Base-by-base conservation (phyloP, 2,888 invertebrate species). In the Ommatoiulus sabulosus region DNA sequence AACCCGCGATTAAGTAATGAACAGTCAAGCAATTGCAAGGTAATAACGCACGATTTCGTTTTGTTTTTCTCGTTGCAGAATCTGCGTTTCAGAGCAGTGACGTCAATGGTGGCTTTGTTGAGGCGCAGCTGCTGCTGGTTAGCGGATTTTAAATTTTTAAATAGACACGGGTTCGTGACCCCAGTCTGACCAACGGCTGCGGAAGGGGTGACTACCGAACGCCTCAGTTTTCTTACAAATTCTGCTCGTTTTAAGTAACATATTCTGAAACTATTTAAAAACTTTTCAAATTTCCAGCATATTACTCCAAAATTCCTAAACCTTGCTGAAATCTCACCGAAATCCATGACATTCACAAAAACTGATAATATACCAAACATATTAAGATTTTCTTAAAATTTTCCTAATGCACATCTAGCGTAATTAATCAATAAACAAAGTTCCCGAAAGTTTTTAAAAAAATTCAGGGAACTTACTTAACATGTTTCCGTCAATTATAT, bases 111-210 rank as follows among this genome's bases (percentile, higher is more conserved):
- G 63, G 7, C 63, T 63, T 63, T 63, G 63, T 63, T 63, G 20
- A n/a, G 63, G 63, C n/a, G 63, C 63, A 63, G 63, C 63, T 63
- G 63, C 63, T 20, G 63, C 52, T 12, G 46, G 46, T 46, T 46
- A 12, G 15, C 52, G 63, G 7, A 20, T 63, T 63, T 63, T 63
- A 63, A 63, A 63, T 63, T 63, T 63, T 63, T 63, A 63, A 63
- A 63, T 63, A 20, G 63, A 63, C 63, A 1, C 6, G 20, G 0
- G 63, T n/a, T 20, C 20, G 20, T 63, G 63, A 63, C 63, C 63
- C 20, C n/a, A 8, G 7, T 6, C n/a, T n/a, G 20, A 63, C 63
- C 20, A 63, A 63, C 63, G 63, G 63, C 63, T 20, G 63, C 20
- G 63, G 20, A n/a, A 12, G 17, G 20, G 63, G 63, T 20, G 63